Evolutionary conservation across 2,797 vertebrate genomes (phyloP), one percentile per base, ranked within the genome.

Genomic region (Geotrypetes seraphini): DNA sequence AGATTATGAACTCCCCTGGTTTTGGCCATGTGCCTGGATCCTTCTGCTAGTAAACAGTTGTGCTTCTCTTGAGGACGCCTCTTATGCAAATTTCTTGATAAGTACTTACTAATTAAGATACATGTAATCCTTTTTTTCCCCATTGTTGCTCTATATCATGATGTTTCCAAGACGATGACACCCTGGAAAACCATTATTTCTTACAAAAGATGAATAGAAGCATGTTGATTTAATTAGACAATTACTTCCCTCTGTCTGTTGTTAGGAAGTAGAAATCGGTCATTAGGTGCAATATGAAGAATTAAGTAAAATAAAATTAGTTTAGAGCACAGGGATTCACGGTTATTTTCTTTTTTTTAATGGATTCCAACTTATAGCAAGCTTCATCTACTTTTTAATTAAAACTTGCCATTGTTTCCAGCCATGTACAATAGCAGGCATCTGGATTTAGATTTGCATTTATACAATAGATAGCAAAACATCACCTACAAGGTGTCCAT

Each of bases 381-480:
- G 8, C 23, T 41, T 40, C 7, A 39, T 10, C 6, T 15, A 6
- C 3, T 30, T 46, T 47, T 35, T 39, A 22, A 26, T 44, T 50
- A 46, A 47, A 49, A 2, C 3, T 33, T 39, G 22, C 5, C 38
- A 42, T 40, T 37, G 3, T 36, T 63, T 49, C 33, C 38, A 58
- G 15, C 4, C 17, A 8, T 5, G 5, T 4, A 2, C 57, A 21
- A 22, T 4, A 15, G 22, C 2, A 3, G n/a, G 20, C 28, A 12
- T 28, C 55, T 53, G 13, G n/a, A n/a, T 14, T 37, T 34, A 13
- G 39, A 27, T 31, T 42, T 49, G 12, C 14, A 11, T 34, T 51
- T 43, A 2, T 31, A 36, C 8, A 25, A 31, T 30, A 30, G 25
- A 36, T 29, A 38, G 17, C 35, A 35, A 36, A 3, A 2, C 15